phyloP scores from a whole-genome alignment of 2,113 vertebrate genomes.

The Chaetops frenatus region DNA sequence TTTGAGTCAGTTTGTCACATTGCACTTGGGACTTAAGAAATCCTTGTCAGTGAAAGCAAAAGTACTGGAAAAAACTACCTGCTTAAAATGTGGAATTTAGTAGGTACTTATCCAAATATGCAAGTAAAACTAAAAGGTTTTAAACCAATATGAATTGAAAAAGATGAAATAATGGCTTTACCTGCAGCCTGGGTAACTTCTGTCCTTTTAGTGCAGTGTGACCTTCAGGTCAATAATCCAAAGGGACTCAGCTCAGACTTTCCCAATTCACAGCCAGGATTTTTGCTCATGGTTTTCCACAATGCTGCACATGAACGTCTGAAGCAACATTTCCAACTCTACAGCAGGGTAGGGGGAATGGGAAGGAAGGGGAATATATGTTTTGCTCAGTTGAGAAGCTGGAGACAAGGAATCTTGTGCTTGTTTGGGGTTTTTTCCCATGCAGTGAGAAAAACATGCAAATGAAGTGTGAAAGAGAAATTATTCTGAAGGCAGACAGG shows the following conservation, averaged over 20 bases:
- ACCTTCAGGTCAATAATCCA: neutral
- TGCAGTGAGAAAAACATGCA: slow-evolving; percentile 26
- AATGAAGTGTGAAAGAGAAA: slow-evolving; percentile 55
- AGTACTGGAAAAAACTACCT: neutral
- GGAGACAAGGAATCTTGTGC: slow-evolving; percentile 17
- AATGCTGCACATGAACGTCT: rapidly evolving
- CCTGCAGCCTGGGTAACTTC: neutral
- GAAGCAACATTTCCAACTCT: neutral
- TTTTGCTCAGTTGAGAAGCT: neutral
- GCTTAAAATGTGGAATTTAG: neutral
- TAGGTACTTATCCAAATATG: neutral
- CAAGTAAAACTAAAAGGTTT: neutral
- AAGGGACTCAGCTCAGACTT: neutral
- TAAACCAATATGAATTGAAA: neutral
- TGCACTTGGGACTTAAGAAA: neutral
- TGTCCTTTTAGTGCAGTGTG: neutral
- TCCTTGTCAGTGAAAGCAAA: neutral
- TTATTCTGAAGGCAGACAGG: slow-evolving; percentile 44
- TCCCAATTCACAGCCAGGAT: neutral
- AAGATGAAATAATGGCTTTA: neutral
- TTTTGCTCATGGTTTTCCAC: neutral
- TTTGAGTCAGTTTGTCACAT: neutral
- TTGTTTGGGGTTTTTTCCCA: neutral
- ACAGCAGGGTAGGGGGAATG: neutral
- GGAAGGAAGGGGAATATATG: neutral